phyloP scores from a whole-genome alignment of 2,888 invertebrate genomes.

The Lymantria dispar region DNA sequence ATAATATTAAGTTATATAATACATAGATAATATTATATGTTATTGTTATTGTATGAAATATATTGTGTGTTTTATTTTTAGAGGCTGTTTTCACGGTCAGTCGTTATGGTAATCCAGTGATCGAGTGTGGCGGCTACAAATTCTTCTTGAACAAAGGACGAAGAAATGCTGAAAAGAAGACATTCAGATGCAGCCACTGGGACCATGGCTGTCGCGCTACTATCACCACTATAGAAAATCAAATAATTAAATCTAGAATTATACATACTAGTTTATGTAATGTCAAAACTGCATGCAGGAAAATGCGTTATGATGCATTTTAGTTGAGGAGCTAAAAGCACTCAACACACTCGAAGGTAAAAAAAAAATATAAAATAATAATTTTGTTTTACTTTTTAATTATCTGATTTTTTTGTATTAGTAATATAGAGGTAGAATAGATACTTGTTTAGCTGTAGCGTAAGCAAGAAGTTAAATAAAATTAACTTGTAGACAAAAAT shows the following conservation, averaged over 20 bases:
- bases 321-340: background rate
- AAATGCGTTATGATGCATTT: background rate
- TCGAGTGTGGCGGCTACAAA: conserved; percentile 19
- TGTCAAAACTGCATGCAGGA: background rate
- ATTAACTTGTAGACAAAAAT: too few species aligned
- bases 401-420: too few species aligned
- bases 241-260: conserved; percentile 18
- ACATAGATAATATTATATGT: background rate
- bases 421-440: too few species aligned
- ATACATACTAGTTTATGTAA: conserved; percentile 20
- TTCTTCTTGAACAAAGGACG: conserved; percentile 9
- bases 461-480: too few species aligned
- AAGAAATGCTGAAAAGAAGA: background rate
- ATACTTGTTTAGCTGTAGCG: too few species aligned
- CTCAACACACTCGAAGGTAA: too few species aligned
- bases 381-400: too few species aligned
- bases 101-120: conserved; percentile 22
- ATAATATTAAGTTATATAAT: background rate
- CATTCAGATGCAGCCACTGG: background rate
- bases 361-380: too few species aligned
- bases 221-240: conserved; percentile 30
- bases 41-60: background rate
- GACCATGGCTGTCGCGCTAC: conserved; percentile 34
- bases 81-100: conserved; percentile 12
- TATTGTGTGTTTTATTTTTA: conserved; percentile 7